Evolutionary conservation across 1,140 invertebrate genomes (phyloP).

Genomic region (Phthorimaea operculella): DNA sequence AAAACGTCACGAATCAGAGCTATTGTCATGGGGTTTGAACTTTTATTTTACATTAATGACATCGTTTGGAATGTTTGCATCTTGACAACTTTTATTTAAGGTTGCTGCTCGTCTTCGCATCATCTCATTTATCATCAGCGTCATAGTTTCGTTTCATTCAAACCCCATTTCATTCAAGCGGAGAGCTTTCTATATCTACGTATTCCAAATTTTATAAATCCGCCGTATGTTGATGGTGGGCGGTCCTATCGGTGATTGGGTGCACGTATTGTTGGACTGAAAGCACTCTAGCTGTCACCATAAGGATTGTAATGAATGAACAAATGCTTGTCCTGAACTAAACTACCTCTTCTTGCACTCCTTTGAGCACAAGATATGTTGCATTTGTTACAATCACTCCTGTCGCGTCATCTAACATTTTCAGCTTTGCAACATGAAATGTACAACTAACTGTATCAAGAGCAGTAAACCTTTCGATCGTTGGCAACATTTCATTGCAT

Average conservation of each 20-base stretch:
- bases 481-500: neutral
- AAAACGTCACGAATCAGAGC: slow-evolving; percentile 23
- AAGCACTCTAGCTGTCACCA: slow-evolving; percentile 58
- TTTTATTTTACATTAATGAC: slow-evolving; percentile 56
- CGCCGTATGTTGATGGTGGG: neutral
- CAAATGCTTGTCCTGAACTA: neutral
- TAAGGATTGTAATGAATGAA: slow-evolving; percentile 40
- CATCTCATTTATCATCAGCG: slow-evolving; percentile 43
- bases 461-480: slow-evolving; percentile 31
- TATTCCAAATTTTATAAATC: slow-evolving; percentile 7
- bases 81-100: slow-evolving; percentile 65
- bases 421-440: slow-evolving; percentile 52
- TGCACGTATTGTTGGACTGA: slow-evolving; percentile 55
- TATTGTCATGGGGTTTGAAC: slow-evolving; percentile 66
- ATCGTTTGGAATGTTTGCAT: slow-evolving; percentile 66
- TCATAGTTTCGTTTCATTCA: slow-evolving; percentile 53
- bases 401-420: slow-evolving; percentile 53
- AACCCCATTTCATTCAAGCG: slow-evolving; percentile 64
- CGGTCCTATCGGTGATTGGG: slow-evolving; percentile 52
- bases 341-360: slow-evolving; percentile 4
- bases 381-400: slow-evolving; percentile 50
- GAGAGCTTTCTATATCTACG: slow-evolving; percentile 48
- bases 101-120: slow-evolving; percentile 42
- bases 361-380: slow-evolving; percentile 22
- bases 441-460: slow-evolving; percentile 48